Evolutionary conservation across 2,888 invertebrate species (phyloP).

Genomic region (Pyrrhosoma nymphula): DNA sequence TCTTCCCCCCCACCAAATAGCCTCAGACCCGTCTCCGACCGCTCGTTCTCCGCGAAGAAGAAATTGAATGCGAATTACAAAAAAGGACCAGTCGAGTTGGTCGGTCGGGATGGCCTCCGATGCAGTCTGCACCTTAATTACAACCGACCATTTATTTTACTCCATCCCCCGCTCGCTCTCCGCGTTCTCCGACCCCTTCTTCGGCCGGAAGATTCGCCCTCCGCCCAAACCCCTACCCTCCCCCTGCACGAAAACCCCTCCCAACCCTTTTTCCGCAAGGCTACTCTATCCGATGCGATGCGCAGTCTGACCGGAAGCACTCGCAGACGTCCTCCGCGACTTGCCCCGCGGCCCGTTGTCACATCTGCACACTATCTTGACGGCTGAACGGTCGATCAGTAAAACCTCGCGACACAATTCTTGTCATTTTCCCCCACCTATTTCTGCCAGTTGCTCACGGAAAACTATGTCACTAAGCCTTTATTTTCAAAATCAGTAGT

Average conservation of each 20-base stretch:
- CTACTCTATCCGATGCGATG: background rate
- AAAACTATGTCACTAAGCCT: too few species aligned
- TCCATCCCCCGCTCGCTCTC: background rate
- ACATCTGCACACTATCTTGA: background rate
- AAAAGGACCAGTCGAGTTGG: slow-evolving; percentile 29
- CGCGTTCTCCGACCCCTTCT: background rate
- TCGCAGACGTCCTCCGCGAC: background rate
- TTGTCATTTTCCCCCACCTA: background rate
- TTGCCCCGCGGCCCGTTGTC: background rate
- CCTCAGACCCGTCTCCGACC: background rate
- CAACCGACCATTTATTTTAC: slow-evolving; percentile 38
- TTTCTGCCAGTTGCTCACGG: too few species aligned
- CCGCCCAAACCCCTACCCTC: background rate
- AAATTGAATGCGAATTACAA: slow-evolving; percentile 65
- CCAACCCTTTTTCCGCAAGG: background rate
- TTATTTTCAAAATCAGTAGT: too few species aligned
- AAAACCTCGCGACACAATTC: background rate
- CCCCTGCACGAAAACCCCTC: background rate
- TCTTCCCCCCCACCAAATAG: background rate
- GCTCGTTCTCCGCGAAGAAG: slow-evolving; percentile 42
- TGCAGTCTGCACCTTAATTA: slow-evolving; percentile 66
- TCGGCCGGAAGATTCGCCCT: background rate
- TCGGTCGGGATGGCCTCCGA: slow-evolving; percentile 29
- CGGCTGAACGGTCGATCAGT: background rate
- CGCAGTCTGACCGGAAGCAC: background rate